Percentiles rank a stretch among this genome's conserved stretches.
Evolutionary conservation across 2,113 vertebrate species (phyloP).

Genomic region (Tricholaema leucomelas): DNA sequence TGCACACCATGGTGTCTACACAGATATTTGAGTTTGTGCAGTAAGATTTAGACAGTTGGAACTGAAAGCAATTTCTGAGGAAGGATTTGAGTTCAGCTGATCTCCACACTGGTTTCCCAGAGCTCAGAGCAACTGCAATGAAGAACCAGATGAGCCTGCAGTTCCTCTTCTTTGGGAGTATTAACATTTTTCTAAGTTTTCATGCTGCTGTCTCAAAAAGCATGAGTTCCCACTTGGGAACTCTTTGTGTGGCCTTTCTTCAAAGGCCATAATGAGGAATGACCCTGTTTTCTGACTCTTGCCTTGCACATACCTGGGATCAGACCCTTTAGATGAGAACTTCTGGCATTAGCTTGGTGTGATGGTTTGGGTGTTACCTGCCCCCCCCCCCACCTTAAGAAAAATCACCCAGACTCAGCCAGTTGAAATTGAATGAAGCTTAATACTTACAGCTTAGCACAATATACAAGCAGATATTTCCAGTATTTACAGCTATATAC

Average conservation of each 20-base stretch:
- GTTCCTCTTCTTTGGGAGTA: neutral
- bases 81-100: neutral
- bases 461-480: too few relatives aligned
- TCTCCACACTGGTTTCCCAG: neutral
- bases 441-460: too few relatives aligned
- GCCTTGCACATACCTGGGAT: neutral
- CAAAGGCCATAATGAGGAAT: neutral
- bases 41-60: neutral
- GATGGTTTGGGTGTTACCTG: too few relatives aligned
- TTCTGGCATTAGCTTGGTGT: neutral
- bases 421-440: too few relatives aligned
- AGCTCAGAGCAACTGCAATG: neutral
- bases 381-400: too few relatives aligned
- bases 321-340: neutral
- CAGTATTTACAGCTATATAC: too few relatives aligned
- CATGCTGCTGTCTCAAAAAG: neutral
- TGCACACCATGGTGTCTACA: neutral
- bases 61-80: neutral
- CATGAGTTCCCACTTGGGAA: fast-evolving
- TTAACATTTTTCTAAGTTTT: neutral
- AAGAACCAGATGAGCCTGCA: neutral
- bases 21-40: neutral
- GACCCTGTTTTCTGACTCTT: neutral
- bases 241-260: neutral
- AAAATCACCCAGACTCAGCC: too few relatives aligned